Conservation (phyloP, 2,113 vertebrate species). For the Rhea pennata region DNA sequence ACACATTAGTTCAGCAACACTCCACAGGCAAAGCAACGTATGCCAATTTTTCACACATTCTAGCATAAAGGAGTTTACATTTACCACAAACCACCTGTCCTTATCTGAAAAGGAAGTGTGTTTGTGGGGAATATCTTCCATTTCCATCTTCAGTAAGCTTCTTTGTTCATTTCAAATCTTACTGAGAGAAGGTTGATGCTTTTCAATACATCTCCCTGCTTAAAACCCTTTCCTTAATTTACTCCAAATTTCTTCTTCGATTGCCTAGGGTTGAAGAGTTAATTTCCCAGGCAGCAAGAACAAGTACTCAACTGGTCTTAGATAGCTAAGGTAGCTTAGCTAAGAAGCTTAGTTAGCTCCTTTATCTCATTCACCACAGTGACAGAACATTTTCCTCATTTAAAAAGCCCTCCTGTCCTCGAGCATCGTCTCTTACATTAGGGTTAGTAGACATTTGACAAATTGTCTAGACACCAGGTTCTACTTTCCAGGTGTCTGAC, state of each 20-base stretch:
- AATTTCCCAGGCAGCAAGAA: not conserved
- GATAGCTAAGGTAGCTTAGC: no score
- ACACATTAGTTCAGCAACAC: not conserved
- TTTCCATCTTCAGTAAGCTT: not conserved
- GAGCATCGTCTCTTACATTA: not conserved
- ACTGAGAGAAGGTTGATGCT: not conserved
- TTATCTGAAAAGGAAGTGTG: not conserved
- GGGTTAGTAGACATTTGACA: not conserved
- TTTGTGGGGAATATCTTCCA: not conserved
- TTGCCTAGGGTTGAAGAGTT: not conserved
- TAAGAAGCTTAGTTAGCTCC: not conserved
- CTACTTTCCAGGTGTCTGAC: not conserved
- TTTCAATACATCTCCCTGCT: not conserved
- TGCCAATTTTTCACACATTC: not conserved
- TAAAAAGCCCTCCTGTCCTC: not conserved
- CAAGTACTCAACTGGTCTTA: not conserved
- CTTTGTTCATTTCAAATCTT: not conserved
- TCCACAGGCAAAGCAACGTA: not conserved
- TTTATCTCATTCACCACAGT: not conserved
- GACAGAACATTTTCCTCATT: not conserved
- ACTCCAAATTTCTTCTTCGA: not conserved
- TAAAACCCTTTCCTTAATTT: not conserved
- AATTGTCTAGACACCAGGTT: not conserved
- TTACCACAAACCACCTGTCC: not conserved
- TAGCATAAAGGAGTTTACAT: not conserved